phyloP scores from a whole-genome alignment of 2,888 invertebrate species.

The Odontothrips loti region DNA sequence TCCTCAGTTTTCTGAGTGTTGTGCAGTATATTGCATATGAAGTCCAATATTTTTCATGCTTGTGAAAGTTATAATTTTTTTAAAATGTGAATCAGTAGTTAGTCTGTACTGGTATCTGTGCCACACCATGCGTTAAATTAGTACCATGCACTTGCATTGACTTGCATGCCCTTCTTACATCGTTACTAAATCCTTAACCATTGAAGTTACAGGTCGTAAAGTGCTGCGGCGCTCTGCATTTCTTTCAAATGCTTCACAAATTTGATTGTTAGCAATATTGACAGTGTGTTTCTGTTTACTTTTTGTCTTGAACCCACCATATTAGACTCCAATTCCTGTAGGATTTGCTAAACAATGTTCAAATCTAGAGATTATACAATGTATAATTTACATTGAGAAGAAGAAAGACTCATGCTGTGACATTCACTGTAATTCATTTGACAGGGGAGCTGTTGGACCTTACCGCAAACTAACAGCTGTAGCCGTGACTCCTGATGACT shows the following conservation, averaged over 20 bases:
- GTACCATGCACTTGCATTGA: neutral
- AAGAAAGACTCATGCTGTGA: conserved; percentile 25
- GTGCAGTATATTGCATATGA: too few species aligned
- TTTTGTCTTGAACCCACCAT: neutral
- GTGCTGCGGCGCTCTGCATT: neutral
- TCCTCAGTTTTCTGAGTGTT: too few species aligned
- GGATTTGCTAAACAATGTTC: too few species aligned
- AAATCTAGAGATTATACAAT: too few species aligned
- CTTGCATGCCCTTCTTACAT: neutral
- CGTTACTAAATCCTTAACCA: neutral
- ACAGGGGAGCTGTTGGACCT: conserved; percentile 43
- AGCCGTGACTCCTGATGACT: conserved; percentile 54
- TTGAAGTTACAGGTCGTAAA: neutral
- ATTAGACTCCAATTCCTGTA: neutral
- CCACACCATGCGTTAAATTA: neutral
- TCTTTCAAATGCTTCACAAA: neutral
- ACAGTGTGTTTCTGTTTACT: neutral
- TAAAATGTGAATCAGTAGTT: neutral
- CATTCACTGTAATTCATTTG: conserved; percentile 47
- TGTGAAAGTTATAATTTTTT: too few species aligned
- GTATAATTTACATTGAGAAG: too few species aligned
- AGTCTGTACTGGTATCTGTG: neutral
- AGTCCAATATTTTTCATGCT: too few species aligned
- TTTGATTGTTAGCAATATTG: neutral
- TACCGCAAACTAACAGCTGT: conserved; percentile 55